Conservation (phyloP, 2,888 invertebrate species). For the Hydriomena furcata region DNA sequence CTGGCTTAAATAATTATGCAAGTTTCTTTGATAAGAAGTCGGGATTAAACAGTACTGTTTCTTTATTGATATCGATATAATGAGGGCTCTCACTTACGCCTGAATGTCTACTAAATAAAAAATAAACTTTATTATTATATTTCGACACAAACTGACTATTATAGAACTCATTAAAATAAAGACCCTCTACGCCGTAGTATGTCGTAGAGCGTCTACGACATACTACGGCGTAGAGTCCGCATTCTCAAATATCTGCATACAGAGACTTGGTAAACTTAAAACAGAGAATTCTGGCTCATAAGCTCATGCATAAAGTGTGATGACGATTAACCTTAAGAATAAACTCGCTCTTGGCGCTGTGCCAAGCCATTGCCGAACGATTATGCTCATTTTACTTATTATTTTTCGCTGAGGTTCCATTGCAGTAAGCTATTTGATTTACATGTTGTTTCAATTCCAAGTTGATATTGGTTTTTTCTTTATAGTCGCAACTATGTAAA, state of each 20-base stretch:
- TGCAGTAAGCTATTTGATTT: constrained; percentile 5
- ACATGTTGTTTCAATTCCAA: background rate
- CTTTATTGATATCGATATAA: too few relatives aligned
- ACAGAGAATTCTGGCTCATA: constrained; percentile 17
- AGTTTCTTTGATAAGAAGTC: too few relatives aligned
- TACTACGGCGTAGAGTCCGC: too few relatives aligned
- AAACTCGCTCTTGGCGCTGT: constrained; percentile 48
- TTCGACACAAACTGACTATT: too few relatives aligned
- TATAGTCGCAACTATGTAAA: background rate
- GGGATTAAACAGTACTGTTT: too few relatives aligned
- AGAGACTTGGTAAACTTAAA: background rate
- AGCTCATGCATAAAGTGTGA: constrained; percentile 38
- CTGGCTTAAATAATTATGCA: too few relatives aligned
- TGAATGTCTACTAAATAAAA: too few relatives aligned
- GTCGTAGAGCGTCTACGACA: background rate
- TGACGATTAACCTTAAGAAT: constrained; percentile 50
- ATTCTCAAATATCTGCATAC: background rate
- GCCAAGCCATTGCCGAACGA: constrained; percentile 55
- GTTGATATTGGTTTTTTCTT: background rate
- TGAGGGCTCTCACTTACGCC: too few relatives aligned
- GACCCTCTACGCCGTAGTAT: background rate
- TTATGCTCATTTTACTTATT: constrained; percentile 57
- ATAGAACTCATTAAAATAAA: too few relatives aligned
- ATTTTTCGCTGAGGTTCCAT: constrained; percentile 25
- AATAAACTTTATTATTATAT: too few relatives aligned